Percentiles rank a stretch among this genome's conserved stretches.
These are phyloP conservation scores for Syngnathus acus DNA, from an alignment of 2,797 vertebrate genomes.

Conservation along the genomic window DNA sequence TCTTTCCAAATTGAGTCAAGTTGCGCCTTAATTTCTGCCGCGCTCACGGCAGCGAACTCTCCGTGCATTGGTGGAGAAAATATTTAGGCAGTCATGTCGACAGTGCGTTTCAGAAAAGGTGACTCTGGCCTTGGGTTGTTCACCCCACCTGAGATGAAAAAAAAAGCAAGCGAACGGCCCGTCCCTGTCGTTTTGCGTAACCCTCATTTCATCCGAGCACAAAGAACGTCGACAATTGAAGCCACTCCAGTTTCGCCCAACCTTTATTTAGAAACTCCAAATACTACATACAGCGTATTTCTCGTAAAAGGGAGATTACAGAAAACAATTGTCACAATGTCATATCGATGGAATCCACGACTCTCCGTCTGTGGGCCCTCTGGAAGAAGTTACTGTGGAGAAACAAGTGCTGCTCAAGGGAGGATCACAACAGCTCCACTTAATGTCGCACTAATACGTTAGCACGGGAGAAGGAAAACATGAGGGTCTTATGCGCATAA, in stretches of 20 bases:
- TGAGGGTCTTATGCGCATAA: slow-evolving; percentile 46
- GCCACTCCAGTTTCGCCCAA: background rate
- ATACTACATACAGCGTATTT: slow-evolving; percentile 44
- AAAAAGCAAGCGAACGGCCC: no score
- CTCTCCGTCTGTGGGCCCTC: slow-evolving; percentile 43
- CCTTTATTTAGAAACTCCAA: slow-evolving; percentile 63
- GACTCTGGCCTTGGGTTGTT: no score
- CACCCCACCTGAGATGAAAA: no score
- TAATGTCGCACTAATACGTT: slow-evolving; percentile 52
- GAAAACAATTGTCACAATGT: slow-evolving; percentile 57
- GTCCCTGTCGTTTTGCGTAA: no score
- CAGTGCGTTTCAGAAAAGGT: no score
- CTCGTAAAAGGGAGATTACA: slow-evolving; percentile 60
- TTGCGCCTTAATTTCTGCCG: no score
- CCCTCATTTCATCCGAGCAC: background rate
- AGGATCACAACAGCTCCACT: slow-evolving; percentile 49
- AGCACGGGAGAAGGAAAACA: slow-evolving; percentile 37
- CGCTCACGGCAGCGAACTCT: no score
- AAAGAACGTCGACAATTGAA: background rate
- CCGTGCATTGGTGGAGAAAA: no score
- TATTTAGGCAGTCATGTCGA: no score
- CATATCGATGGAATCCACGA: slow-evolving; percentile 44
- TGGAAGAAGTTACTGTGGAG: slow-evolving; percentile 28
- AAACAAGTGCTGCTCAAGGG: slow-evolving; percentile 33
- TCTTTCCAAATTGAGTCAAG: slow-evolving; percentile 20